Conservation (phyloP, 2,888 invertebrate species). For the Hydriomena furcata region DNA sequence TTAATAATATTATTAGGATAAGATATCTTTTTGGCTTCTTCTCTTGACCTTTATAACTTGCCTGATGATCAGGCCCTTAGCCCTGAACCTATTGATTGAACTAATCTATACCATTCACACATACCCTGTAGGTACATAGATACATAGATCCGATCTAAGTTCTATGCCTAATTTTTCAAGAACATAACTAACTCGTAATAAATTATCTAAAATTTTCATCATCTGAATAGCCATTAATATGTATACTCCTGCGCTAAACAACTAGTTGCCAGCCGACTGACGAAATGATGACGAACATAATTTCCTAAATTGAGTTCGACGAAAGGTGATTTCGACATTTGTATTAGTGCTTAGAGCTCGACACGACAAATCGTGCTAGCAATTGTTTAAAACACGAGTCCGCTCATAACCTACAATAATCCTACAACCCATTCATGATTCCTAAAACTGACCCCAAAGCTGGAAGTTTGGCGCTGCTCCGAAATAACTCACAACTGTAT, state of each 20-base stretch:
- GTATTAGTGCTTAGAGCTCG: conserved; percentile 45
- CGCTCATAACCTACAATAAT: conserved; percentile 12
- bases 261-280: conserved; percentile 44
- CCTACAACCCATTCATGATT: conserved; percentile 19
- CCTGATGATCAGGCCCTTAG: too few relatives aligned
- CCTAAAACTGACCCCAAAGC: conserved; percentile 15
- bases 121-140: too few relatives aligned
- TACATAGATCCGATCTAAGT: neutral
- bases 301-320: conserved; percentile 61
- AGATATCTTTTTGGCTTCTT: too few relatives aligned
- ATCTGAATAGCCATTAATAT: conserved; percentile 42
- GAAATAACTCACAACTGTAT: neutral
- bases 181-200: neutral
- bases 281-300: conserved; percentile 54
- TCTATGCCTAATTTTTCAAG: conserved; percentile 1
- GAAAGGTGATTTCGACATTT: conserved; percentile 55
- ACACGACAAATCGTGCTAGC: conserved; percentile 48
- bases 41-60: too few relatives aligned
- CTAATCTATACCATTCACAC: conserved; percentile 1
- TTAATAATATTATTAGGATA: too few relatives aligned
- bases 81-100: too few relatives aligned
- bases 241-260: conserved; percentile 42
- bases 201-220: conserved; percentile 24
- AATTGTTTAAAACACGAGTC: conserved; percentile 41
- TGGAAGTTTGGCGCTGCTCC: neutral